A percentile compares a stretch with the other conserved stretches of the same genome.
Conservation (phyloP, 2,797 vertebrate species). For the Bradypodion ventrale region DNA sequence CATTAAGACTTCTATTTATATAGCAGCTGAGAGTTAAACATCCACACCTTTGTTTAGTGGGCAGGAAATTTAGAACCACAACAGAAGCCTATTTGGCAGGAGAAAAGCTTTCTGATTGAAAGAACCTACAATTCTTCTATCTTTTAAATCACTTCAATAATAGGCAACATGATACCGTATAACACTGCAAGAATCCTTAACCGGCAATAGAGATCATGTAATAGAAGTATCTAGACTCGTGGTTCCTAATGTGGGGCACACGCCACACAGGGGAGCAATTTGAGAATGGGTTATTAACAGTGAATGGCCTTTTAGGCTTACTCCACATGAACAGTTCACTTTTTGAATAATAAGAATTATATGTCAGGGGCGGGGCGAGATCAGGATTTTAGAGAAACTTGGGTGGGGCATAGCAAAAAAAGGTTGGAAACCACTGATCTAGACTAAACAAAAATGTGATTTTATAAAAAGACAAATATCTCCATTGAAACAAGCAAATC, state of each 20-base stretch:
- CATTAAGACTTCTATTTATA: slow-evolving; percentile 43
- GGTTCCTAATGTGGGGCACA: no score
- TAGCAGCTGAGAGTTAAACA: slow-evolving; percentile 43
- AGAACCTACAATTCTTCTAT: neutral
- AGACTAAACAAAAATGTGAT: slow-evolving; percentile 18
- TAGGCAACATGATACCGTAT: neutral
- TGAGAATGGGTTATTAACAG: no score
- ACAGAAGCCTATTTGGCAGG: neutral
- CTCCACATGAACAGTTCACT: no score
- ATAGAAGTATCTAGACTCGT: no score
- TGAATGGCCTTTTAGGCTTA: no score
- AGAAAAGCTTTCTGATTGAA: neutral
- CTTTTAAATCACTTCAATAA: neutral
- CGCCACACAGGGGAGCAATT: no score
- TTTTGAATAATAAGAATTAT: no score
- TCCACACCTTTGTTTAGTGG: slow-evolving; percentile 40
- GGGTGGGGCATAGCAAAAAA: no score
- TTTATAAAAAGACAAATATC: neutral
- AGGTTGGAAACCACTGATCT: no score
- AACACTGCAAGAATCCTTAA: neutral
- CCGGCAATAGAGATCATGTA: neutral
- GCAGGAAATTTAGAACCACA: slow-evolving; percentile 18
- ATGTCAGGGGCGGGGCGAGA: no score
- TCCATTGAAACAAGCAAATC: neutral
- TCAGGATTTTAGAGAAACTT: no score